Percentiles rank a stretch among this genome's conserved stretches.
Evolutionary conservation across 1,140 invertebrate genomes (phyloP).

Genomic region (Mercenaria mercenaria): DNA sequence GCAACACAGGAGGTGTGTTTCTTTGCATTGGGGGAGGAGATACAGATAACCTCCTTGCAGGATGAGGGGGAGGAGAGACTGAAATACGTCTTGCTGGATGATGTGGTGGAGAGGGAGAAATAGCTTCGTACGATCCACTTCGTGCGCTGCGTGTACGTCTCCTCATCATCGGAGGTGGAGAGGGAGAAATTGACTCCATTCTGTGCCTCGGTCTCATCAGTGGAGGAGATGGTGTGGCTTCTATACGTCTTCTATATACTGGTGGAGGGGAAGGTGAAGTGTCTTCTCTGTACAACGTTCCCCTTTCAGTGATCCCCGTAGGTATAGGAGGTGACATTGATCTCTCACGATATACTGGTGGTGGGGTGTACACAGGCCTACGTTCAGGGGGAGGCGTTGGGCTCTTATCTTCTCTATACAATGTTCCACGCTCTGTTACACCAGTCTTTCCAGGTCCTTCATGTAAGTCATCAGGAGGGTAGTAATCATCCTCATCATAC

Average conservation of each 20-base stretch:
- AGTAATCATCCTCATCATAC: constrained; percentile 59
- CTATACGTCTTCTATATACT: neutral
- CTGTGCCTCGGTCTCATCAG: constrained; percentile 2
- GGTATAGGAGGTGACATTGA: constrained; percentile 54
- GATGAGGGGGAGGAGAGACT: constrained; percentile 49
- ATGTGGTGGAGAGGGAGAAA: constrained; percentile 56
- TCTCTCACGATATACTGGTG: constrained; percentile 45
- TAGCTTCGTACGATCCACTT: constrained; percentile 38
- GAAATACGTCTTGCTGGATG: neutral
- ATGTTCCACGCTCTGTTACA: constrained; percentile 53
- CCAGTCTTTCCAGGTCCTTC: constrained; percentile 64
- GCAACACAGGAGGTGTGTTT: constrained; percentile 52
- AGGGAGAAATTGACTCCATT: constrained; percentile 19
- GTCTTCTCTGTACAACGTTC: constrained; percentile 55
- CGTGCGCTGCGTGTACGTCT: constrained; percentile 26
- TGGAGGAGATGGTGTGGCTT: constrained; percentile 30
- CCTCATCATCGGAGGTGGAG: constrained; percentile 5
- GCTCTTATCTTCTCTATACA: constrained; percentile 55
- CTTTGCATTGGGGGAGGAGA: constrained; percentile 44
- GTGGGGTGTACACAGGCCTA: constrained; percentile 13
- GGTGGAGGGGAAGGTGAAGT: constrained; percentile 42
- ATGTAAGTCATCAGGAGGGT: constrained; percentile 52
- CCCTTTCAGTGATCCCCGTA: constrained; percentile 54
- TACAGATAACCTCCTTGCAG: neutral
- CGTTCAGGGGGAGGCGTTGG: constrained; percentile 39